phyloP scores from a whole-genome alignment of 2,888 invertebrate species.

The Drosophila picticornis region DNA sequence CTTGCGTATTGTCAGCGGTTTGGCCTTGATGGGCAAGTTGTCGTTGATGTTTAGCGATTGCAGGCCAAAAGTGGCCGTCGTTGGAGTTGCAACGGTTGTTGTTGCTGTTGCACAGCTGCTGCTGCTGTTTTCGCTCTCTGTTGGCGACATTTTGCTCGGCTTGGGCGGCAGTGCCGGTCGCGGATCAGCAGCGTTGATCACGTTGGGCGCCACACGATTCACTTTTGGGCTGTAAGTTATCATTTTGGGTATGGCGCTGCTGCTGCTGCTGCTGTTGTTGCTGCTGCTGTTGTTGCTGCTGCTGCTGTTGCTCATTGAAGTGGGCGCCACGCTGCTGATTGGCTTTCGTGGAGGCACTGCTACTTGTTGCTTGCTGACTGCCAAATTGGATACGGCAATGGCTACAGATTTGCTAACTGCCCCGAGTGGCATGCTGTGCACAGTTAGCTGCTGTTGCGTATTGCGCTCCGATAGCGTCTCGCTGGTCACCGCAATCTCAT shows the following conservation, averaged over 20 bases:
- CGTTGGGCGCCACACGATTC: slow-evolving; percentile 85
- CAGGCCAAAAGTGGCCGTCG: slow-evolving; percentile 53
- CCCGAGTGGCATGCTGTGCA: slow-evolving; percentile 87
- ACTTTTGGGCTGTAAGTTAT: slow-evolving; percentile 85
- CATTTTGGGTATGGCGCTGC: slow-evolving; percentile 83
- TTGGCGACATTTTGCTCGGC: slow-evolving; percentile 87
- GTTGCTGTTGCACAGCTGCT: slow-evolving; percentile 79
- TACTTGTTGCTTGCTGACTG: slow-evolving; percentile 51
- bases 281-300: neutral
- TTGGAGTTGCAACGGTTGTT: slow-evolving; percentile 5
- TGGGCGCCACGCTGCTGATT: slow-evolving; percentile 94
- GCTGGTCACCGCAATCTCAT: slow-evolving; percentile 81
- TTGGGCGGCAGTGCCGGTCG: slow-evolving; percentile 94
- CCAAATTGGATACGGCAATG: slow-evolving; percentile 76
- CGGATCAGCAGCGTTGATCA: slow-evolving; percentile 64
- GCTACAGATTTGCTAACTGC: slow-evolving; percentile 85
- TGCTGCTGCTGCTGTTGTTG: neutral
- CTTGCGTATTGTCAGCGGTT: slow-evolving; percentile 93
- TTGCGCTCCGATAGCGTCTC: slow-evolving; percentile 80
- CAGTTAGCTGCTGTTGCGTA: slow-evolving; percentile 86
- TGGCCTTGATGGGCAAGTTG: slow-evolving; percentile 90
- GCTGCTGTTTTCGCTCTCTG: slow-evolving; percentile 43
- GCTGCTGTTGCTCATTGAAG: slow-evolving; percentile 86
- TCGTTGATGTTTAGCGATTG: slow-evolving; percentile 85
- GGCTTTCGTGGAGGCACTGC: slow-evolving; percentile 89